phyloP scores from a whole-genome alignment of 2,797 vertebrate genomes.

The Atherinosoma microstoma region DNA sequence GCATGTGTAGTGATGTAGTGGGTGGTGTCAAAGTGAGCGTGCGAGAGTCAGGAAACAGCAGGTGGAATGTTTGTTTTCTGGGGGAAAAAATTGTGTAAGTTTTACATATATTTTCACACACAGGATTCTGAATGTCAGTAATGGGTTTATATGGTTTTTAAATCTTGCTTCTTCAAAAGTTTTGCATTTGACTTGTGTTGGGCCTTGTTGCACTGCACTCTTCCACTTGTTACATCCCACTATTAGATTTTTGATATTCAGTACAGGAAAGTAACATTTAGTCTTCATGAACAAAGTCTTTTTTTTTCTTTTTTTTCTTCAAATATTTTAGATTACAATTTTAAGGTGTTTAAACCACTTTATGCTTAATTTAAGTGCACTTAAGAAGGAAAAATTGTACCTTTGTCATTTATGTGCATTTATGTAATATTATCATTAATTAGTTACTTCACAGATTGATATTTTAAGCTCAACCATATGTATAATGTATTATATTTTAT shows the following conservation, averaged over 20 bases:
- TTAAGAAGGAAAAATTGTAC: background rate
- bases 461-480: background rate
- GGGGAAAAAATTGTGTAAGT: background rate
- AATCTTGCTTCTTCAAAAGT: slow-evolving; percentile 52
- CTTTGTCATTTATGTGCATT: background rate
- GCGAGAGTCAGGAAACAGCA: slow-evolving; percentile 51
- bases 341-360: background rate
- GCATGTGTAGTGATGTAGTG: slow-evolving; percentile 74
- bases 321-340: background rate
- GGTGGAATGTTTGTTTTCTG: slow-evolving; percentile 62
- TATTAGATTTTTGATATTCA: slow-evolving; percentile 6
- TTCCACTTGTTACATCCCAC: slow-evolving; percentile 39
- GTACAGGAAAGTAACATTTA: slow-evolving; percentile 3
- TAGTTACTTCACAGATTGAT: background rate
- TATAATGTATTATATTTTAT: background rate
- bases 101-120: slow-evolving; percentile 37
- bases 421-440: slow-evolving; percentile 1
- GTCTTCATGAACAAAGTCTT: background rate
- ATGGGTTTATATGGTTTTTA: slow-evolving; percentile 45
- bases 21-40: slow-evolving; percentile 68
- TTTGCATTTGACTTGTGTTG: slow-evolving; percentile 45
- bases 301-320: too few species aligned
- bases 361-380: background rate
- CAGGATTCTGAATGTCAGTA: slow-evolving; percentile 22
- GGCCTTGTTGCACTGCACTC: slow-evolving; percentile 9